A percentile compares a stretch with the other conserved stretches of the same genome.
Conservation (phyloP, 2,888 invertebrate species). For the Celastrina argiolus region DNA sequence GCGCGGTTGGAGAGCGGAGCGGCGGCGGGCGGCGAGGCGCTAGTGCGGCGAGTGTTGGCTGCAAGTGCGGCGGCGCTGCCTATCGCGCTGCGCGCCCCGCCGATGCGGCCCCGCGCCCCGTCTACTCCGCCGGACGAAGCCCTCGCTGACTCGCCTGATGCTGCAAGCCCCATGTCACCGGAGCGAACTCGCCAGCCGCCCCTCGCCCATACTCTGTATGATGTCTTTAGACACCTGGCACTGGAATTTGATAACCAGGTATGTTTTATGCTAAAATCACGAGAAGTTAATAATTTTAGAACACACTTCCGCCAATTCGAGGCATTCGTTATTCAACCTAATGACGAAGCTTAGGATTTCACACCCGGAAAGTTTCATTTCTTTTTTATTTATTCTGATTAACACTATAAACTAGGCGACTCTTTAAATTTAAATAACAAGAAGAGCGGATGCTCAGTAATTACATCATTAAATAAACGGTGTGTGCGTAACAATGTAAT, state of each 20-base stretch:
- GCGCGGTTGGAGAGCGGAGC: slow-evolving; percentile 87
- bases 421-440: too few relatives aligned
- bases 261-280: not conserved
- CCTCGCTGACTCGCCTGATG: slow-evolving; percentile 40
- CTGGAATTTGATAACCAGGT: slow-evolving; percentile 69
- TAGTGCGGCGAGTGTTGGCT: slow-evolving; percentile 80
- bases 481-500: too few relatives aligned
- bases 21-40: slow-evolving; percentile 86
- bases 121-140: slow-evolving; percentile 44
- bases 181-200: slow-evolving; percentile 42
- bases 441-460: too few relatives aligned
- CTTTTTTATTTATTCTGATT: too few relatives aligned
- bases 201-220: slow-evolving; percentile 61
- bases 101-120: slow-evolving; percentile 71
- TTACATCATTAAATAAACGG: too few relatives aligned
- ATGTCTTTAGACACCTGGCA: slow-evolving; percentile 72
- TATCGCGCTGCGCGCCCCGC: slow-evolving; percentile 35
- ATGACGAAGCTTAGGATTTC: too few relatives aligned
- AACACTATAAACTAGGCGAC: too few relatives aligned
- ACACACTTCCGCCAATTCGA: too few relatives aligned
- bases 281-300: too few relatives aligned
- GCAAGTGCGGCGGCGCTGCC: slow-evolving; percentile 69
- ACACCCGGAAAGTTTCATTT: too few relatives aligned
- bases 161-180: slow-evolving; percentile 28
- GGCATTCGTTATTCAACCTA: too few relatives aligned